phyloP scores from a whole-genome alignment of 2,797 vertebrate genomes.

The Coluber constrictor region DNA sequence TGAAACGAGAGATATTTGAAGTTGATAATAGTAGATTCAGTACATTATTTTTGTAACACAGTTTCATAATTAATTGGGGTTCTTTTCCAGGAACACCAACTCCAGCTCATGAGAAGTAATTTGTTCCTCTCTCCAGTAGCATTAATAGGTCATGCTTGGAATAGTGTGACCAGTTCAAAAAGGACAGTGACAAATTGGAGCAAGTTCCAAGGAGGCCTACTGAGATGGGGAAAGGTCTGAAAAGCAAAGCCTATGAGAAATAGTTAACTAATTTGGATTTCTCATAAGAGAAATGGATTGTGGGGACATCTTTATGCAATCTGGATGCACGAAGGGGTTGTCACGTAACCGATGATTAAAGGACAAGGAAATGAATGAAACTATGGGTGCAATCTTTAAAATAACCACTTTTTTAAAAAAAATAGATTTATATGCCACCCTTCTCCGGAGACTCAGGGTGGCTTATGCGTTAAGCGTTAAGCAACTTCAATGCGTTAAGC shows the following conservation, averaged over 20 bases:
- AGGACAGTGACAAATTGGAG: background rate
- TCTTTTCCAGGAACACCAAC: background rate
- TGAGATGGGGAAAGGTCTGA: background rate
- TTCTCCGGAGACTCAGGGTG: too few species aligned
- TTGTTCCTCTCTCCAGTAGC: background rate
- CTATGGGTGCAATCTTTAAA: background rate
- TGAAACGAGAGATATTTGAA: constrained; percentile 51
- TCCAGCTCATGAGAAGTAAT: background rate
- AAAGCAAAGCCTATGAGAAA: background rate
- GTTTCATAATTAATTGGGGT: background rate
- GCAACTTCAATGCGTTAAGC: too few species aligned
- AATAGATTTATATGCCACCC: too few species aligned
- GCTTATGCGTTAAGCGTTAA: too few species aligned
- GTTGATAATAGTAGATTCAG: constrained; percentile 14
- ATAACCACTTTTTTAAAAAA: background rate
- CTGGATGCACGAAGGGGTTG: background rate
- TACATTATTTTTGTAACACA: background rate
- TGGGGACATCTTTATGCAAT: background rate
- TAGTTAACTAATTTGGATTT: background rate
- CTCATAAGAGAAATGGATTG: background rate
- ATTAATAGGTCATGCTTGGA: background rate
- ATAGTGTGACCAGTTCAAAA: background rate
- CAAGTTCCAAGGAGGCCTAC: background rate
- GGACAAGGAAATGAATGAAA: background rate
- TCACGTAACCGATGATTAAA: background rate